Evolutionary conservation across 2,113 vertebrate genomes (phyloP).

Genomic region (Megalops atlanticus): DNA sequence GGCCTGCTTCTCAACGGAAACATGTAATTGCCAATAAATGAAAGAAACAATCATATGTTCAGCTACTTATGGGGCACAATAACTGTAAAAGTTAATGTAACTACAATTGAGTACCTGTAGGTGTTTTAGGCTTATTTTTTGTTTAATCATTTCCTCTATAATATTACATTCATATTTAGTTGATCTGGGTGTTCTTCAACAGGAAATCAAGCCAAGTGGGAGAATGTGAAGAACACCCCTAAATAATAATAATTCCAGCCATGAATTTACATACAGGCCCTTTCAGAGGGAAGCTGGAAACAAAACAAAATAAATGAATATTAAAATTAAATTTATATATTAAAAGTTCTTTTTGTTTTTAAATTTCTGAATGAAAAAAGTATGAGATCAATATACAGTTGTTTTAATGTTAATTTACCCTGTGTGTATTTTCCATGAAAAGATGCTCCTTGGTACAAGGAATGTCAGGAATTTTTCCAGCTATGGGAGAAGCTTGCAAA

Average conservation of each 20-base stretch:
- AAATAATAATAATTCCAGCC: background rate
- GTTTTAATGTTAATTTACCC: background rate
- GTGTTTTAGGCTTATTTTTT: background rate
- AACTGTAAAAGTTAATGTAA: background rate
- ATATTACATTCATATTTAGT: no score
- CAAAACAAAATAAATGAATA: no score
- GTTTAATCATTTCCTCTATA: no score
- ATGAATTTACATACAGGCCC: background rate
- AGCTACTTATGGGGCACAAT: background rate
- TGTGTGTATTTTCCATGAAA: conserved; percentile 36
- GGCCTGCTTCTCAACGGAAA: background rate
- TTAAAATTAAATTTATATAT: no score
- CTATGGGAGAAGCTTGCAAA: conserved; percentile 83
- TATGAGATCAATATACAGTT: background rate
- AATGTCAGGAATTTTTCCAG: conserved; percentile 71
- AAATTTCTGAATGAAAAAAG: background rate
- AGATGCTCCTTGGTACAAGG: conserved; percentile 83
- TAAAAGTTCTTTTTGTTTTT: background rate
- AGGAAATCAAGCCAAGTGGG: no score
- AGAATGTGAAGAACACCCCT: no score
- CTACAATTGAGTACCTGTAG: background rate
- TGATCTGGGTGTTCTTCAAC: no score
- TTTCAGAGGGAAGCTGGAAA: background rate
- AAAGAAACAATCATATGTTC: background rate
- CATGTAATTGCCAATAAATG: background rate